Base-by-base conservation (phyloP, 2,888 invertebrate species). In the Andricus quercusramuli region DNA sequence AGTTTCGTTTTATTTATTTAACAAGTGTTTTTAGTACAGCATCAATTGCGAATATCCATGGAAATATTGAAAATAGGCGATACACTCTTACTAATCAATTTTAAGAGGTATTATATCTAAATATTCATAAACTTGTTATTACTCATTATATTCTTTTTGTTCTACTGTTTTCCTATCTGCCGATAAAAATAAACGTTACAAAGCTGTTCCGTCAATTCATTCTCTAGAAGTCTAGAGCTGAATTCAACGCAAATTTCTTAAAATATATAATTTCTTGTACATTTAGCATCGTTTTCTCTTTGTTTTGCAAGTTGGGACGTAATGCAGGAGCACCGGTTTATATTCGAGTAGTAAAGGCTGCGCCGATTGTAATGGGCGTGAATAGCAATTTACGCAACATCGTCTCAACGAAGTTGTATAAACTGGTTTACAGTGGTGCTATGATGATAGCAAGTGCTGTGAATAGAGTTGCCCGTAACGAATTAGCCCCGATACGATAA, bases 391-490 rank as follows among this genome's bases (percentile, higher is more conserved):
- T 70, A 51, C 51, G 47, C 51, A 70, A 70, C 47, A 70, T 70
- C 70, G 51, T 70, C 70, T 70, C 70, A 70, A 70, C 70, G 51
- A 70, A 70, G 70, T 70, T 70, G 70, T 29, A 70, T 70, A 70
- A 70, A 70, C 70, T 70, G 25, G 51, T 67, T 67, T 41, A 41
- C 67, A 32, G 67, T 67, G 41, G 67, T 51, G 47, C 70, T 51
- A 70, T 29, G 70, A 70, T 70, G 70, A 47, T 70, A 70, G 70
- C 47, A 68, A 47, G 44, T 68, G 22, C 29, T 44, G 51, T 70
- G 70, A 70, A 70, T 70, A 70, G 65, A 65, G 70, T 70, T 51
- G 51, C 70, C 70, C 29, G 47, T 70, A 51, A 44, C 70, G 70
- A 70, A 51, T 70, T 70, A 70, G 70, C 70, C 29, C 70, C 70